Evolutionary conservation across 2,113 vertebrate genomes (phyloP).

Genomic region (Phyllostomus hastatus): DNA sequence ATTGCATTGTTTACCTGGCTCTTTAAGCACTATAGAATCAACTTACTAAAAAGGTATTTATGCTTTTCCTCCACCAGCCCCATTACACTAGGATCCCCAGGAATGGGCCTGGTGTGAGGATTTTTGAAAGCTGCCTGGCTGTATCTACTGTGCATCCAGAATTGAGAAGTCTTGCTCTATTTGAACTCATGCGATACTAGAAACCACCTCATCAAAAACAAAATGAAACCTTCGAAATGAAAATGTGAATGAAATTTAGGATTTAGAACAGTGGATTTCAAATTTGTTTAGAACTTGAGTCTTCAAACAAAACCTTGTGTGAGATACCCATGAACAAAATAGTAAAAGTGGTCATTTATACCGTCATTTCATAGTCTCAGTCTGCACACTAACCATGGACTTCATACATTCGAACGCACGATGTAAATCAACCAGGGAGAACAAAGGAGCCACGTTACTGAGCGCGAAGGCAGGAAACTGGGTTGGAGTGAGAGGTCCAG

Average conservation of each 20-base stretch:
- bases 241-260: constrained; percentile 22
- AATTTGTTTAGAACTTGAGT: not conserved
- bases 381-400: not conserved
- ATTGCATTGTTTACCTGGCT: not conserved
- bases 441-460: not conserved
- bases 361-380: not conserved
- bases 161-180: not conserved
- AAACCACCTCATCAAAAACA: not conserved
- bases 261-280: not conserved
- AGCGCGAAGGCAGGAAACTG: not conserved
- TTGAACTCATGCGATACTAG: not conserved
- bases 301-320: not conserved
- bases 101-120: not conserved
- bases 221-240: not conserved
- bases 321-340: not conserved
- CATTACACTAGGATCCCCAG: not conserved
- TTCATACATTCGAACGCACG: not conserved
- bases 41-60: not conserved
- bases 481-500: not conserved
- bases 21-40: not conserved
- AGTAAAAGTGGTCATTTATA: not conserved
- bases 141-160: not conserved
- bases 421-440: not conserved
- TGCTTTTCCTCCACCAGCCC: not conserved
- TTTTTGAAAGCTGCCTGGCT: not conserved